Evolutionary conservation across 1,140 invertebrate genomes (phyloP), one percentile per base, ranked within the genome.

Genomic region (Leptinotarsa texana): DNA sequence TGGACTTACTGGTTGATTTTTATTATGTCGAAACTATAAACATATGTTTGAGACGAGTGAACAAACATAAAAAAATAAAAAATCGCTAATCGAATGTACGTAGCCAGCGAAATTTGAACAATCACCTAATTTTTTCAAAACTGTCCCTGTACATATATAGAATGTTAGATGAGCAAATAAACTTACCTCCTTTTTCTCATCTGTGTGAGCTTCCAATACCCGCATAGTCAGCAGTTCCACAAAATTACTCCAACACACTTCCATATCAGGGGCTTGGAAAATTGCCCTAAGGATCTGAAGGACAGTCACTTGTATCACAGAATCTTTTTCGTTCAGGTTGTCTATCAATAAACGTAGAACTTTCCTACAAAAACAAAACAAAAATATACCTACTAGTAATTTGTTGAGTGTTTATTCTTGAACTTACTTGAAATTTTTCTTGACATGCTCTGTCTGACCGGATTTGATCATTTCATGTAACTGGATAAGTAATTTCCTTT

Each of bases 141-240:
- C 24, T 4, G 24, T 24, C 24, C 24, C 3, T 3, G 6, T 27
- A 27, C 27, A 27, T 27, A n/a, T n/a, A 18, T 21, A 73, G 27
- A 27, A 27, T 27, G 5, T 27, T 6, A 27, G 27, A 6, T 27
- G 6, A 27, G 5, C 5, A 51, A 49, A n/a, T 18, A 17, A 57
- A 77, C 86, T 82, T 85, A 94, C 93, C 86, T 95, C 93, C 84
- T 92, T 92, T 81, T 90, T 92, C 71, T 89, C 86, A 78, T 93
- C 90, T 78, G 91, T 92, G 85, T 97, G 94, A 75, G 93, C 92
- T 81, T 95, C 91, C 74, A 98, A 90, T 18, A 98, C 92, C 85
- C 94, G 93, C 22, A 98, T 85, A 68, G 97, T 91, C 21, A 97
- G 92, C 11, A 98, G 88, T 86, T 98, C 96, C 22, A 95, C 91